These are phyloP conservation scores for Oncorhynchus nerka DNA, from an alignment of 2,113 vertebrate genomes.

Conservation along the genomic window DNA sequence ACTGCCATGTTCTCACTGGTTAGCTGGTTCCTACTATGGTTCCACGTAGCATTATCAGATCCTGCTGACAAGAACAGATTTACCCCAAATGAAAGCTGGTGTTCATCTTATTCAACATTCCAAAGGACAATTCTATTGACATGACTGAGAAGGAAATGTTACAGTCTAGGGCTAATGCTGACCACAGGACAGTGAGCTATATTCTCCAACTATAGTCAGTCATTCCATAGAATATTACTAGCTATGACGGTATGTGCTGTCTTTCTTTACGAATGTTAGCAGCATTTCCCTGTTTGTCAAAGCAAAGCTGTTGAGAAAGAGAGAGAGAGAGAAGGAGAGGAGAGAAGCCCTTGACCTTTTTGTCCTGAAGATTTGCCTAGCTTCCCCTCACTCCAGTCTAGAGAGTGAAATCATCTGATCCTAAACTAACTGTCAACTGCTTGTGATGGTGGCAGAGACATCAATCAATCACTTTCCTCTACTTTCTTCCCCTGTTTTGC, in stretches of 20 bases:
- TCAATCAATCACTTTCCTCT: constrained; percentile 99
- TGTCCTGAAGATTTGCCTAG: constrained; percentile 99
- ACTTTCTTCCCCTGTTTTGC: constrained; percentile 83
- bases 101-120: constrained; percentile 65
- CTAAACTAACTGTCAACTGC: constrained; percentile 98
- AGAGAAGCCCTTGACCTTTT: constrained; percentile 89
- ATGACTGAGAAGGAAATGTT: constrained; percentile 64
- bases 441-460: constrained; percentile 95
- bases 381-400: constrained; percentile 88
- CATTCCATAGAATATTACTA: constrained; percentile 72
- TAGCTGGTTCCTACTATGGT: constrained; percentile 58
- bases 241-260: constrained; percentile 73
- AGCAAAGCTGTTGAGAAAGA: constrained; percentile 67
- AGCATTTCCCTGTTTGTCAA: constrained; percentile 72
- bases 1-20: constrained; percentile 46
- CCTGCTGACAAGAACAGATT: constrained; percentile 72
- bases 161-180: constrained; percentile 69
- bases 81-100: constrained; percentile 60
- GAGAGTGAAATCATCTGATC: constrained; percentile 99
- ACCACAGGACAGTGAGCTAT: constrained; percentile 61
- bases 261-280: constrained; percentile 67
- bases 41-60: constrained; percentile 64
- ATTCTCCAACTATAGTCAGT: constrained; percentile 72
- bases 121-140: constrained; percentile 60
- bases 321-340: no score